Evolutionary conservation across 2,113 vertebrate species (phyloP).

Genomic region (Saccopteryx leptura): DNA sequence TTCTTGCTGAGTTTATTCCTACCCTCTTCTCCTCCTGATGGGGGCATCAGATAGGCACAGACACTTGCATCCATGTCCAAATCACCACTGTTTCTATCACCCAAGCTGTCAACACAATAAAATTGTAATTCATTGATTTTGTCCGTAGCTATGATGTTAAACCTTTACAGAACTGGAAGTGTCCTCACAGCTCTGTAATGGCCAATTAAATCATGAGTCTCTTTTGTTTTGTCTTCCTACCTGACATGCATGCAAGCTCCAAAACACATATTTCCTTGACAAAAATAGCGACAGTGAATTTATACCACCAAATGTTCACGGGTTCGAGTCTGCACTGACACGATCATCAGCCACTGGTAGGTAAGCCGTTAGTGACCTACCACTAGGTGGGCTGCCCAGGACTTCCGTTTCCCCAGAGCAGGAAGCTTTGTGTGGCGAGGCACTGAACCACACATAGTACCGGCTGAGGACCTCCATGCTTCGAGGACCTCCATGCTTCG

Average conservation of each 20-base stretch:
- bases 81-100: conserved; percentile 33
- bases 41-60: not conserved
- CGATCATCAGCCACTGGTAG: not conserved
- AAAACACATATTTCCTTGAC: conserved; percentile 8
- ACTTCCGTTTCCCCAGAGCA: not conserved
- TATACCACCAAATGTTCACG: not conserved
- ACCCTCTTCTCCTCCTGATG: not conserved
- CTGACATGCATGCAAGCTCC: not conserved
- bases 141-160: not conserved
- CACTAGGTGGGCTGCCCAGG: not conserved
- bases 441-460: not conserved
- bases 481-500: conserved; percentile 12
- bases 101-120: not conserved
- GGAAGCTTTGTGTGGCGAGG: not conserved
- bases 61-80: not conserved
- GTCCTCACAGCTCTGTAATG: not conserved
- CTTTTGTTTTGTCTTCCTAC: conserved; percentile 45
- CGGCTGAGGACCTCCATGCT: conserved; percentile 1
- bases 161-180: not conserved
- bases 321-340: conserved; percentile 62
- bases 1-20: not conserved
- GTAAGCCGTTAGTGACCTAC: not conserved
- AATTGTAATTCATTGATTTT: not conserved
- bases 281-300: conserved; percentile 43
- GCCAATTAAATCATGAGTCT: not conserved